Percentiles rank a stretch among this genome's conserved stretches.
Evolutionary conservation across 1,140 invertebrate species (phyloP).

Genomic region (Callitettix versicolor): DNA sequence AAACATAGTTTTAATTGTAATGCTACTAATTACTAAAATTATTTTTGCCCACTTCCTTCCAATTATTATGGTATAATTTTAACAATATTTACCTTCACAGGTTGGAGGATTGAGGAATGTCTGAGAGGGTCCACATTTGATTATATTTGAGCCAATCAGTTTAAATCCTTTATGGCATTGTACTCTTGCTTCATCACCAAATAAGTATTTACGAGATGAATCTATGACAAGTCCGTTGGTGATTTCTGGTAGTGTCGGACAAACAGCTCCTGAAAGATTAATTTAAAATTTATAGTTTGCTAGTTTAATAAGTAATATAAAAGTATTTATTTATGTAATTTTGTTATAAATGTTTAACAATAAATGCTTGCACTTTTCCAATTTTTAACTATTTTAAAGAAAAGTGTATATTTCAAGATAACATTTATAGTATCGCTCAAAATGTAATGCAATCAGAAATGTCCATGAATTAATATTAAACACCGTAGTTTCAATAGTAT

Average conservation of each 20-base stretch:
- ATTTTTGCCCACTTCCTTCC: too few relatives aligned
- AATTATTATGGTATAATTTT: too few relatives aligned
- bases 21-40: too few relatives aligned
- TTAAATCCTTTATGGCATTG: constrained; percentile 87
- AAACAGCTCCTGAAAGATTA: constrained; percentile 51
- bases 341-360: too few relatives aligned
- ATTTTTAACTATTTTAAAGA: too few relatives aligned
- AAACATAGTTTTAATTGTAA: too few relatives aligned
- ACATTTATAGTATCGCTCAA: too few relatives aligned
- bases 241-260: constrained; percentile 70
- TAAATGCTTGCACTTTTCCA: too few relatives aligned
- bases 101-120: constrained; percentile 72
- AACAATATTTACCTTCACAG: constrained; percentile 52
- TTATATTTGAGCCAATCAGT: constrained; percentile 71
- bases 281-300: constrained; percentile 4
- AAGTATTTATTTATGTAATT: neutral
- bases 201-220: constrained; percentile 60
- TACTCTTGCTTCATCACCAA: constrained; percentile 81
- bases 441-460: too few relatives aligned
- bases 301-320: neutral
- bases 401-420: too few relatives aligned
- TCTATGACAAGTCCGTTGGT: constrained; percentile 78
- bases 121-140: constrained; percentile 78
- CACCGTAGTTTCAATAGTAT: too few relatives aligned
- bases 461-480: too few relatives aligned